Conservation (phyloP, 2,113 vertebrate genomes). For the Mormyrus iriodes region DNA sequence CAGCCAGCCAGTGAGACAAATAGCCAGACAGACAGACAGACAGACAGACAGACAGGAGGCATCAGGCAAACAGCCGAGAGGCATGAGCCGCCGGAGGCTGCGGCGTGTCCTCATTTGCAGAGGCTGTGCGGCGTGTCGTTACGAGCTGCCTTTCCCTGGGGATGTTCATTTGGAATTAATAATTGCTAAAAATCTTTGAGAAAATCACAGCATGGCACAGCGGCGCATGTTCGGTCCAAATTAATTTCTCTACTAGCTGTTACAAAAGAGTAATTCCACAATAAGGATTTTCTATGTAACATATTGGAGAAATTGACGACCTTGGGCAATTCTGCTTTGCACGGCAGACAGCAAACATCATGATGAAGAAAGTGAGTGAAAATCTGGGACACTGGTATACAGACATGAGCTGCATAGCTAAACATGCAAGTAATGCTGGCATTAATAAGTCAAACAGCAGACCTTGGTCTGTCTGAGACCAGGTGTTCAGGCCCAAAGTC, state of each 20-base stretch:
- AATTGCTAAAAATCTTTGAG: neutral
- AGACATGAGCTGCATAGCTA: neutral
- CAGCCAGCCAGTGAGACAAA: neutral
- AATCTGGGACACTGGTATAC: neutral
- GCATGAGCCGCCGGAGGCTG: neutral
- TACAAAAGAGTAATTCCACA: conserved; percentile 1
- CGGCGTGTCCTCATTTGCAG: neutral
- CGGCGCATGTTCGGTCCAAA: neutral
- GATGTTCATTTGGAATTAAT: neutral
- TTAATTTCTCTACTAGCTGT: neutral
- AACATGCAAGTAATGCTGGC: neutral
- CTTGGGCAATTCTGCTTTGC: neutral
- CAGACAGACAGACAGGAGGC: neutral
- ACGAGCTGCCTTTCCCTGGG: neutral
- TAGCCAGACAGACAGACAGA: neutral
- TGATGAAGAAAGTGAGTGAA: neutral
- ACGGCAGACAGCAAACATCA: neutral
- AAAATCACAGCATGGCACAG: neutral
- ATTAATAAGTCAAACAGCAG: neutral
- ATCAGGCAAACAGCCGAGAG: neutral
- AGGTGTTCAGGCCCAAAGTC: neutral
- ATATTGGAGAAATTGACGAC: neutral
- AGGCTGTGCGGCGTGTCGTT: neutral
- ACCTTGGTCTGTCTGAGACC: neutral
- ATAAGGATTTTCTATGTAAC: neutral